phyloP scores from a whole-genome alignment of 2,113 vertebrate species.

The Pimephales promelas region DNA sequence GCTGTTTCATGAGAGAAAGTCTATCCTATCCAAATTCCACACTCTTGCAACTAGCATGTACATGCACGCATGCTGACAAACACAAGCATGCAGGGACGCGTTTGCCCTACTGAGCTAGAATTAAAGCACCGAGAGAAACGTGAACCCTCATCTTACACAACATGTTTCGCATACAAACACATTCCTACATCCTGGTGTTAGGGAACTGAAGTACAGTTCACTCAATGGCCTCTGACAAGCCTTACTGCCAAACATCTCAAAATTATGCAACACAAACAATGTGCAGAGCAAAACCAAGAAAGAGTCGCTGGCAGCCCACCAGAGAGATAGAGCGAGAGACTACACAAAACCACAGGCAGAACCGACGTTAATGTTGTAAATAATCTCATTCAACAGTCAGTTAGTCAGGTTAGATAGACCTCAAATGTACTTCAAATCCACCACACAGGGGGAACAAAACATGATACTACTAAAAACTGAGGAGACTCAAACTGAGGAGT shows the following conservation, averaged over 20 bases:
- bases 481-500: background rate
- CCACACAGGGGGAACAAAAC: background rate
- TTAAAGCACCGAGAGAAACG: background rate
- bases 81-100: slow-evolving; percentile 46
- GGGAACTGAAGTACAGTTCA: slow-evolving; percentile 22
- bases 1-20: background rate
- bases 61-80: slow-evolving; percentile 11
- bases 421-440: slow-evolving; percentile 17
- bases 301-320: background rate
- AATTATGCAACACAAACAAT: slow-evolving; percentile 62
- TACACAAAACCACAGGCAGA: background rate
- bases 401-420: slow-evolving; percentile 1
- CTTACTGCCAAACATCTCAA: slow-evolving; percentile 38
- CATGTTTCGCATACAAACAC: background rate
- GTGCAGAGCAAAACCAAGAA: background rate
- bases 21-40: slow-evolving; percentile 36
- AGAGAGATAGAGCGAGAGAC: slow-evolving; percentile 17
- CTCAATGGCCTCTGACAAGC: slow-evolving; percentile 16
- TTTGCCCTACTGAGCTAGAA: slow-evolving; percentile 24
- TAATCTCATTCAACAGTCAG: slow-evolving; percentile 15
- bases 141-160: slow-evolving; percentile 2
- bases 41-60: slow-evolving; percentile 22
- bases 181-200: background rate
- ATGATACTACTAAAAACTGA: background rate
- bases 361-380: background rate